Conservation (phyloP, 1,140 invertebrate genomes). For the Triops longicaudatus region DNA sequence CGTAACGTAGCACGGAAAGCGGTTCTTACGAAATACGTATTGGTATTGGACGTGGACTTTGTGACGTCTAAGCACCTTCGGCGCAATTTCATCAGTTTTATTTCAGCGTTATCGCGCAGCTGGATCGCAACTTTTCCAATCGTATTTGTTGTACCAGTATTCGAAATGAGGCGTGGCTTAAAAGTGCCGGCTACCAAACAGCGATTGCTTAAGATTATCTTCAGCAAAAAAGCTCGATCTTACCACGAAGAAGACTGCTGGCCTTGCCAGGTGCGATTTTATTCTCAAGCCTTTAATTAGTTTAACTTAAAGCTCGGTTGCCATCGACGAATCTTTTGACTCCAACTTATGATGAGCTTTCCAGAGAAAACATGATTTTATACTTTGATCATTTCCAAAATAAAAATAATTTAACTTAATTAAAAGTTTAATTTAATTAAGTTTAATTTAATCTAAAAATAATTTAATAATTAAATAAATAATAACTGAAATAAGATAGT, state of each 20-base stretch:
- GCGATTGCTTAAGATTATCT: slow-evolving; percentile 20
- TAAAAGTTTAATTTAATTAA: no score
- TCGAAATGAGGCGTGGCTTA: neutral
- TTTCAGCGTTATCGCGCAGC: neutral
- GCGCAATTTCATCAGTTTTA: slow-evolving; percentile 20
- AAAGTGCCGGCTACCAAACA: slow-evolving; percentile 27
- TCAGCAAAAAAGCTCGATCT: slow-evolving; percentile 13
- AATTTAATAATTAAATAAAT: no score
- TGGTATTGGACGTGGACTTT: slow-evolving; percentile 35
- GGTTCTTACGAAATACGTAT: slow-evolving; percentile 34
- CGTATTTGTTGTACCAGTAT: neutral
- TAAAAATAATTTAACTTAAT: no score
- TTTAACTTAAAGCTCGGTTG: no score
- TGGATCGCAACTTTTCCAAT: neutral
- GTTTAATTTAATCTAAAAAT: no score
- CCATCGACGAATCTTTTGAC: no score
- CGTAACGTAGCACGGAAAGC: slow-evolving; percentile 34
- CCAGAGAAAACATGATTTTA: no score
- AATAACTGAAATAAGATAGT: no score
- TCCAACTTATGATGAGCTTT: no score
- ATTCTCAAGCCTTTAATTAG: neutral
- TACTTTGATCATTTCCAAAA: no score
- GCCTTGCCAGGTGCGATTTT: neutral
- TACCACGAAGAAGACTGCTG: slow-evolving; percentile 16
- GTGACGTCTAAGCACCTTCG: slow-evolving; percentile 28